Evolutionary conservation across 2,888 invertebrate species (phyloP).

Genomic region (Drosophila merina): DNA sequence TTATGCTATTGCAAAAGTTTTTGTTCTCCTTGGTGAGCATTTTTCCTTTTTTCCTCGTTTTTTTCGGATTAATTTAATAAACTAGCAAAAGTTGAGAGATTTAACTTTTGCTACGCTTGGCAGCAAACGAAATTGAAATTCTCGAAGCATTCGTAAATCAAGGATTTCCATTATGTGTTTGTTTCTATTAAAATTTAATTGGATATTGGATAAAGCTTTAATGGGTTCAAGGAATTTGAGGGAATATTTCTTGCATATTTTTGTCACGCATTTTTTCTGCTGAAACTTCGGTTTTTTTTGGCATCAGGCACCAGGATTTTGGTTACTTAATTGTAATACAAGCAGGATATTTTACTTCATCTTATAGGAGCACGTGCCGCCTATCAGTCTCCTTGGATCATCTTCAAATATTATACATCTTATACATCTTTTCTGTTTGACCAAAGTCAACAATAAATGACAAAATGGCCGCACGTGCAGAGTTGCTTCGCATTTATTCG

Average conservation of each 20-base stretch:
- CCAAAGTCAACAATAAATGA: conserved; percentile 57
- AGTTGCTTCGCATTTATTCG: not conserved
- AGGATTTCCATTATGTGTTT: conserved; percentile 7
- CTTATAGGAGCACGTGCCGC: conserved; percentile 32
- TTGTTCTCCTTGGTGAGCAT: conserved; percentile 21
- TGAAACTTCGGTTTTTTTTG: not conserved
- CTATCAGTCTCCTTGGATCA: conserved; percentile 28
- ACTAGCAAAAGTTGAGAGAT: conserved; percentile 54
- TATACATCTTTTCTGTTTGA: conserved; percentile 37
- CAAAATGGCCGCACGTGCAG: conserved; percentile 66
- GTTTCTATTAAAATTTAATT: conserved; percentile 15
- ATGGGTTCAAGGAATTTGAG: not conserved
- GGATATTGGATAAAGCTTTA: not conserved
- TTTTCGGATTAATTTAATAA: conserved; percentile 61
- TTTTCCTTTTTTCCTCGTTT: conserved; percentile 8
- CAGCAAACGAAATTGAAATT: conserved; percentile 38
- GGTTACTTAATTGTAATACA: conserved; percentile 30
- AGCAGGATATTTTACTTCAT: conserved; percentile 28
- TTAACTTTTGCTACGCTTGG: conserved; percentile 57
- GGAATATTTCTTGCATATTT: conserved; percentile 9
- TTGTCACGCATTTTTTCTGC: conserved; percentile 6
- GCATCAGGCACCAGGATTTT: not conserved
- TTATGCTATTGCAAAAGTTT: conserved; percentile 60
- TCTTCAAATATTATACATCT: conserved; percentile 44
- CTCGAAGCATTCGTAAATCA: conserved; percentile 3